Base-by-base conservation (phyloP, 2,113 vertebrate genomes). In the Salvator merianae region DNA sequence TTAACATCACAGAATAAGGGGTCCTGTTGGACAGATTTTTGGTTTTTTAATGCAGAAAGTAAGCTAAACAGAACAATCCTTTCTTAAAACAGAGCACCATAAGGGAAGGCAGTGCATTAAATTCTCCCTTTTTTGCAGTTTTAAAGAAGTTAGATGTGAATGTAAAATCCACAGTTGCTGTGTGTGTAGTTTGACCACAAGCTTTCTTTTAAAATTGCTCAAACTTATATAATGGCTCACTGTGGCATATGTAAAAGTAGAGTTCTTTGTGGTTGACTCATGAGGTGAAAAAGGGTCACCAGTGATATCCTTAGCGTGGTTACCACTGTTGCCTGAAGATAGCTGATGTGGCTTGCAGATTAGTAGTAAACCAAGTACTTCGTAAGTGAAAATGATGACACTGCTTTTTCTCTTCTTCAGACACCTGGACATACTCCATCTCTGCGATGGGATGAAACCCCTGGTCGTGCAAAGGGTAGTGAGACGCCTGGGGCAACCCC, bases 401-500 rank as follows among this genome's bases (percentile, higher is more conserved):
- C 1, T 87, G 3, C 0, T 24, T 88, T 89, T 71, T 91, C n/a
- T 88, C 73, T 86, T 89, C 0, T 74, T 5, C 20, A 99, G 96
- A 99, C 98, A 5, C 99, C 99, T 28, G 97, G 97, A 2, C 97
- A 99, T 94, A 99, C 99, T 0, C 99, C 99, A 28, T 99, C 98
- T 78, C 96, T 98, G 95, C 97, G 98, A 69, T 99, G 99, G 99
- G 99, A 99, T 84, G 99, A 99, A 94, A 99, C 99, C 13, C 99
- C 99, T 10, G 99, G 99, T 36, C 97, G 99, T 71, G 95, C 98
- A 38, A 99, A 99, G 94, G 99, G 99, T 81, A 99, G 98, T 0
- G 99, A 99, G 92, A 99, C 99, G 43, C 99, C 98, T 1, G 99
- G 99, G 83, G 98, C 98, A 85, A 99, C 99, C 3, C 99, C 99